Percentiles rank a stretch among this genome's conserved stretches.
These are phyloP conservation scores for Galeruca laticollis DNA, from an alignment of 2,888 invertebrate species.

Conservation along the genomic window DNA sequence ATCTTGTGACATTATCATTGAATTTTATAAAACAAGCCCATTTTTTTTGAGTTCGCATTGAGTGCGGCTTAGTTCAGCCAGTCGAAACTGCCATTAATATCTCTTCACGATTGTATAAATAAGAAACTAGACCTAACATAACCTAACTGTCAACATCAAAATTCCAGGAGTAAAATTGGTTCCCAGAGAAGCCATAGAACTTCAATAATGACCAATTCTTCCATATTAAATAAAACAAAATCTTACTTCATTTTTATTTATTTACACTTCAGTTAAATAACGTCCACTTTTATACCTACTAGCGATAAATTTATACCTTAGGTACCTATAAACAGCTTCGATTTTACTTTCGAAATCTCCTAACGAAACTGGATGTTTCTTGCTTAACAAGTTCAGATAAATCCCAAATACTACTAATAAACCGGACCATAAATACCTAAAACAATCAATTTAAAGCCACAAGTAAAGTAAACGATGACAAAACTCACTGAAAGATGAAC, in stretches of 20 bases:
- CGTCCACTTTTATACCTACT: conserved; percentile 54
- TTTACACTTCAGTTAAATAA: conserved; percentile 69
- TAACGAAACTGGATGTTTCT: conserved; percentile 70
- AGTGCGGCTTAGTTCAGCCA: no score
- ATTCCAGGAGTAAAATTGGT: no score
- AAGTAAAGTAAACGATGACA: neutral
- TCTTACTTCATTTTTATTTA: conserved; percentile 6
- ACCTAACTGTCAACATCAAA: no score
- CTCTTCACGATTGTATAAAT: no score
- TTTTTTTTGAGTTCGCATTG: no score
- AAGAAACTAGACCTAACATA: no score
- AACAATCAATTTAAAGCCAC: conserved; percentile 58
- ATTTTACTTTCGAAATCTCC: conserved; percentile 59
- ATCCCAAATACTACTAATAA: conserved; percentile 89
- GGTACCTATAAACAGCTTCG: conserved; percentile 65
- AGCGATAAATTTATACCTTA: conserved; percentile 60
- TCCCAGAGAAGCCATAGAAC: no score
- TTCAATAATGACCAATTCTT: no score
- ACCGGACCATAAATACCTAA: conserved; percentile 91
- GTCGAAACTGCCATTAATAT: no score
- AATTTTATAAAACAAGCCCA: no score
- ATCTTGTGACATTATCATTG: no score
- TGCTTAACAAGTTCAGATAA: conserved; percentile 93
- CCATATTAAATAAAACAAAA: neutral
- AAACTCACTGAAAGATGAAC: conserved; percentile 80